A percentile compares a stretch with the other conserved stretches of the same genome.
phyloP scores from a whole-genome alignment of 2,888 invertebrate species.

The Platycheirus albimanus region DNA sequence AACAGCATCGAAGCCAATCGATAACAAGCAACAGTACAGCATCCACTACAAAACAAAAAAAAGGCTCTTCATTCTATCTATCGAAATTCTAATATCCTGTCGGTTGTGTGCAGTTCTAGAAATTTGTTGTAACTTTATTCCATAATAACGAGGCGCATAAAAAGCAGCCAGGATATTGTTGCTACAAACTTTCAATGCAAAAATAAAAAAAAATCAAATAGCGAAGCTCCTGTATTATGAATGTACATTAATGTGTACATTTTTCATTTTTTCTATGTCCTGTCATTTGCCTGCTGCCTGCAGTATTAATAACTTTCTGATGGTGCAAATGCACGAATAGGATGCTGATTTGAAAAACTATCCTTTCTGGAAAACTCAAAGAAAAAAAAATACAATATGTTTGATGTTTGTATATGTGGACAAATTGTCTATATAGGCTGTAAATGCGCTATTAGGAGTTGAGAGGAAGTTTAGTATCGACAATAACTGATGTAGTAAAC shows the following conservation, averaged over 20 bases:
- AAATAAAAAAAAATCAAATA: conserved; percentile 25
- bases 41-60: conserved; percentile 13
- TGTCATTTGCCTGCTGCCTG: conserved; percentile 55
- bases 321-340: conserved; percentile 58
- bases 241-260: conserved; percentile 11
- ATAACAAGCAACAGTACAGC: conserved; percentile 57
- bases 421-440: no score
- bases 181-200: neutral
- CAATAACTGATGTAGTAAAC: no score
- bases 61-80: conserved; percentile 40
- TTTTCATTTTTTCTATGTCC: conserved; percentile 23
- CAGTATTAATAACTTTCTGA: conserved; percentile 69
- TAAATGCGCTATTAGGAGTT: no score
- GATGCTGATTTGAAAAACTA: conserved; percentile 53
- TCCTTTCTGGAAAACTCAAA: conserved; percentile 6
- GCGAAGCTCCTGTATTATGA: conserved; percentile 20
- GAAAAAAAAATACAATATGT: conserved; percentile 7
- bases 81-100: conserved; percentile 69
- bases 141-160: conserved; percentile 35
- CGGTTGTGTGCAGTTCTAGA: conserved; percentile 49
- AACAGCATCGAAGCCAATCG: conserved; percentile 67
- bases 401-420: no score
- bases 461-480: no score
- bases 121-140: conserved; percentile 64
- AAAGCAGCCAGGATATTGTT: conserved; percentile 44